Conservation (phyloP, 2,113 vertebrate species). For the Centropristis striata region DNA sequence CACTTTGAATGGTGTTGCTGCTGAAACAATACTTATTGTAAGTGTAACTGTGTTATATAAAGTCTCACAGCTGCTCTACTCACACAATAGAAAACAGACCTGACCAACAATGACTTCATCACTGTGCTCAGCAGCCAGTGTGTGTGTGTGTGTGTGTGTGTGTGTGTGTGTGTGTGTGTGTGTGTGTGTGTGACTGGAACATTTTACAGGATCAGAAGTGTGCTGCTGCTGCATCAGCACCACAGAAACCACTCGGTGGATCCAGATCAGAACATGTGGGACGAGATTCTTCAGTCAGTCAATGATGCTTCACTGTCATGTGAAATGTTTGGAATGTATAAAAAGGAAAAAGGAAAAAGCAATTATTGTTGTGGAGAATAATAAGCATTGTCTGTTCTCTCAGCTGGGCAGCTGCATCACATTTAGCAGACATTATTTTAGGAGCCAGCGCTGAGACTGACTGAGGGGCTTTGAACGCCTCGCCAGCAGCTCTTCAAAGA, state of each 20-base stretch:
- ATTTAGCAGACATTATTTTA: constrained; percentile 74
- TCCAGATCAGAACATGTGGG: constrained; percentile 34
- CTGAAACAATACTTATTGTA: constrained; percentile 56
- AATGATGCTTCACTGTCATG: not conserved
- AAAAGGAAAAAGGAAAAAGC: constrained; percentile 27
- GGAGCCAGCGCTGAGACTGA: constrained; percentile 60
- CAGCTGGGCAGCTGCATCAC: constrained; percentile 68
- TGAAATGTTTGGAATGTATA: constrained; percentile 18
- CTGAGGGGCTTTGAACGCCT: constrained; percentile 69
- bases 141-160: constrained; percentile 39
- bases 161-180: constrained; percentile 14
- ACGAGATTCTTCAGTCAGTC: constrained; percentile 30
- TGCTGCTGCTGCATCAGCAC: constrained; percentile 72
- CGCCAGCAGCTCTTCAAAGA: constrained; percentile 78
- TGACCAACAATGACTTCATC: constrained; percentile 66
- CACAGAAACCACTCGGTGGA: constrained; percentile 60
- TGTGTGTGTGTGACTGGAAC: constrained; percentile 49
- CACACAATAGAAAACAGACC: constrained; percentile 59
- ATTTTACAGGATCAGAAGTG: constrained; percentile 46
- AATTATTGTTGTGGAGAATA: constrained; percentile 55
- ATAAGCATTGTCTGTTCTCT: constrained; percentile 62
- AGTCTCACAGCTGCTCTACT: constrained; percentile 54
- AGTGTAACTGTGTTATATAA: constrained; percentile 36
- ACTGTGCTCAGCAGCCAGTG: constrained; percentile 33
- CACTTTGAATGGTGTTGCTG: too few species aligned